These are phyloP conservation scores for Tribolium madens DNA, from an alignment of 1,140 invertebrate species.

Conservation along the genomic window DNA sequence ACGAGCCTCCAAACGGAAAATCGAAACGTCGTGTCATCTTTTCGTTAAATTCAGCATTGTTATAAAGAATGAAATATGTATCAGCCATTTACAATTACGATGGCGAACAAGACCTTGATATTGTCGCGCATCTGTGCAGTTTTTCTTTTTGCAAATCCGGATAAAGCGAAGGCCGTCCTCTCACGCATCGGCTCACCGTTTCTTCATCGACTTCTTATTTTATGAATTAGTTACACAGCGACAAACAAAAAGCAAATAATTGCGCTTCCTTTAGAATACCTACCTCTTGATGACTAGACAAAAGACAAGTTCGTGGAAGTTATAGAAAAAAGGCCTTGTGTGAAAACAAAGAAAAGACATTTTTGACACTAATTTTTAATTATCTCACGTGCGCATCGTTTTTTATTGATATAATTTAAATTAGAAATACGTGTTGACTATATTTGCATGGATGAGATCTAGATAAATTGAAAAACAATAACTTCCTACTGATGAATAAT, in stretches of 20 bases:
- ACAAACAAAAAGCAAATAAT: constrained; percentile 24
- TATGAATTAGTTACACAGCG: constrained; percentile 1
- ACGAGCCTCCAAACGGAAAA: neutral
- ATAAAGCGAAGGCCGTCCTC: constrained; percentile 40
- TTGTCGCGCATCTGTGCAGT: constrained; percentile 28
- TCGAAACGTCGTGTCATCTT: neutral
- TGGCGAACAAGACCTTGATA: constrained; percentile 32
- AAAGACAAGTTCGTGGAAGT: neutral
- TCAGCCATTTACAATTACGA: constrained; percentile 10
- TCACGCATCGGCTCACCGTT: constrained; percentile 4
- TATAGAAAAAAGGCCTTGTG: neutral
- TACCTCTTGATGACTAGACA: constrained; percentile 1
- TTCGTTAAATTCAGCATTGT: constrained; percentile 5
- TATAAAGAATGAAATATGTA: constrained; percentile 1
- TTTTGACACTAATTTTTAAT: neutral
- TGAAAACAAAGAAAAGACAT: neutral
- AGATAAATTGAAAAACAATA: constrained; percentile 12
- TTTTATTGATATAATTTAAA: neutral
- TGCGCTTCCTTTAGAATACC: constrained; percentile 3
- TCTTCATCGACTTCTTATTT: neutral
- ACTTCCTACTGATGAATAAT: constrained; percentile 35
- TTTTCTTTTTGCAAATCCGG: constrained; percentile 31
- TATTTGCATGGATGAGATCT: neutral
- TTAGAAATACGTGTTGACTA: neutral
- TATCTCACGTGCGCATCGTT: neutral